Base-by-base conservation (phyloP, 2,888 invertebrate species). In the Gasteruption jaculator region DNA sequence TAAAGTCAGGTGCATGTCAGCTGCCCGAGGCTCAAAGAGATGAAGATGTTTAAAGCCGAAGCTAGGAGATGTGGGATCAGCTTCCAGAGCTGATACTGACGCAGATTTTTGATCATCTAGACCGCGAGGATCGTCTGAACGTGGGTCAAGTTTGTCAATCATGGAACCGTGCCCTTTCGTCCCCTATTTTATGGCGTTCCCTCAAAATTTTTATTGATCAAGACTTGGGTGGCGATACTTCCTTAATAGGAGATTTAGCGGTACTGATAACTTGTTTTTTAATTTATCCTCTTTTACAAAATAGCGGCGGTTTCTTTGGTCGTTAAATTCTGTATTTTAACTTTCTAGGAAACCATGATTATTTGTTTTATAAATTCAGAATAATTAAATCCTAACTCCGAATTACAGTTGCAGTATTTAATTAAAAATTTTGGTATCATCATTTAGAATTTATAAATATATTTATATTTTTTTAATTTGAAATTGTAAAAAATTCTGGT, bases 31-130 rank as follows among this genome's bases (percentile, higher is more conserved):
- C 29, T 29, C 42, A 45, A 45, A 47, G 54, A 56, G 43, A 63
- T 61, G 63, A 60, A 53, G 58, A 60, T 54, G 53, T 46, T 48
- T 43, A 48, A 55, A 54, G 56, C 41, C 50, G 54, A 56, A 49
- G 51, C 53, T 43, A 54, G 57, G 63, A 62, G 49, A 68, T 68
- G 68, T 70, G 69, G 69, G 60, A 62, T 57, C 65, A 63, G 60
- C 60, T 70, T 48, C 69, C 69, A 52, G 69, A 66, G 62, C 61
- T 69, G 62, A 65, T 70, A 63, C 49, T 70, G 46, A 64, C 58
- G 45, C 62, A 67, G 54, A 62, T 70, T 58, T 65, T 70, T 41
- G 49, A 59, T 41, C 50, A 63, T 43, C 57, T 70, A 22, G 53
- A 52, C 52, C 58, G 65, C 20, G 48, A 38, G n/a, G 69, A 69